Conservation (phyloP, 1,140 invertebrate species). For the Aricia agestis region DNA sequence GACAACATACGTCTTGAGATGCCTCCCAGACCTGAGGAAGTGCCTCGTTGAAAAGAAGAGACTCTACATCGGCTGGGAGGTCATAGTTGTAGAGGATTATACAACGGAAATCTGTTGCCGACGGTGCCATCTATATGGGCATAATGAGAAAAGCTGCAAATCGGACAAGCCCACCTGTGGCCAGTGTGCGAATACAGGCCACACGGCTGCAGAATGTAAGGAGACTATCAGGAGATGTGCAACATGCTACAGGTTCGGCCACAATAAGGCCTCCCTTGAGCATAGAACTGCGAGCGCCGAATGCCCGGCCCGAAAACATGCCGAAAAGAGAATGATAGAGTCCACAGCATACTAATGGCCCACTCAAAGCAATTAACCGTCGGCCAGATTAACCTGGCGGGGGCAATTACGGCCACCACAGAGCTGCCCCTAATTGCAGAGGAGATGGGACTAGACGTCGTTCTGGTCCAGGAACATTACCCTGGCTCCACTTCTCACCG, state of each 20-base stretch:
- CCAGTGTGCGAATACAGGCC: constrained; percentile 24
- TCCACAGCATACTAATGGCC: constrained; percentile 18
- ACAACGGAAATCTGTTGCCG: constrained; percentile 15
- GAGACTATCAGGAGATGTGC: constrained; percentile 55
- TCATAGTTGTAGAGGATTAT: not conserved
- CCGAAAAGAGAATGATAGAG: not conserved
- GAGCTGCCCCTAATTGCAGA: constrained; percentile 20
- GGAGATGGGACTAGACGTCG: too few relatives aligned
- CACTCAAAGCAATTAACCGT: too few relatives aligned
- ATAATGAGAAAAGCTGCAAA: constrained; percentile 33
- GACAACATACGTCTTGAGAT: not conserved
- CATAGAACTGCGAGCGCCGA: constrained; percentile 23
- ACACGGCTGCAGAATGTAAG: too few relatives aligned
- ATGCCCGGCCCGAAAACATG: constrained; percentile 27
- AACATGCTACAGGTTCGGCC: constrained; percentile 27
- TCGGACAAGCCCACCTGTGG: constrained; percentile 19
- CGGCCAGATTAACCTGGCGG: constrained; percentile 23
- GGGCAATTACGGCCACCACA: constrained; percentile 5
- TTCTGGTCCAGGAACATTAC: too few relatives aligned
- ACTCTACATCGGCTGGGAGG: not conserved
- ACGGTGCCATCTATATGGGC: constrained; percentile 37
- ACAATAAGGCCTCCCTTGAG: too few relatives aligned
- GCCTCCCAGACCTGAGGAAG: not conserved
- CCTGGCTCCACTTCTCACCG: too few relatives aligned
- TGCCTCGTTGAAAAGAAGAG: not conserved